These are phyloP conservation scores for Peromyscus leucopus DNA, from an alignment of 2,113 vertebrate species.

Conservation along the genomic window DNA sequence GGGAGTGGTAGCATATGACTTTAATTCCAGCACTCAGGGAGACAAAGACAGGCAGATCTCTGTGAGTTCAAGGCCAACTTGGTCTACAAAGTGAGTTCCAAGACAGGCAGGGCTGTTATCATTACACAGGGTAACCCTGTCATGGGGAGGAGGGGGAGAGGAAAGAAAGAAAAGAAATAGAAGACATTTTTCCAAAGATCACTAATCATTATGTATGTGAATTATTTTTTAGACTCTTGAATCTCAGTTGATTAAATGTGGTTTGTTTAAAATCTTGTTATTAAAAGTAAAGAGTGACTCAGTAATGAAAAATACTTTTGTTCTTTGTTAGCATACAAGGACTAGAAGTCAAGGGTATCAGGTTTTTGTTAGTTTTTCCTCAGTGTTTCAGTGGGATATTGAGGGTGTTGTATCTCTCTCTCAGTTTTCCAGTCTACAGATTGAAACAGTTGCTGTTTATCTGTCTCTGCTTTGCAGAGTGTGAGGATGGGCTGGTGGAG, in stretches of 20 bases:
- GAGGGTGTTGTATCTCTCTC: not conserved
- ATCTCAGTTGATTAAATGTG: not conserved
- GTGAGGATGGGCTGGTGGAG: not conserved
- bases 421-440: not conserved
- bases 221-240: not conserved
- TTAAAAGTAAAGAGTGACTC: slow-evolving; percentile 27
- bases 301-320: slow-evolving; percentile 21
- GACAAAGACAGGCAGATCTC: not conserved
- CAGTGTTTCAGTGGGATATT: not conserved
- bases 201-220: not conserved
- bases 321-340: not conserved
- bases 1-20: not conserved
- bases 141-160: not conserved
- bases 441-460: not conserved
- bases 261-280: slow-evolving; percentile 1
- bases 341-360: slow-evolving; percentile 13
- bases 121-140: not conserved
- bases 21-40: not conserved
- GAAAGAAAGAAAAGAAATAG: not conserved
- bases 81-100: not conserved
- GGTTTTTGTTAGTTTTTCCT: slow-evolving; percentile 11
- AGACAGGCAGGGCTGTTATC: not conserved
- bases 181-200: slow-evolving; percentile 32
- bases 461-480: not conserved
- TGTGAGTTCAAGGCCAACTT: not conserved